Conservation (phyloP, 1,140 invertebrate genomes). For the Notospermus geniculatus region DNA sequence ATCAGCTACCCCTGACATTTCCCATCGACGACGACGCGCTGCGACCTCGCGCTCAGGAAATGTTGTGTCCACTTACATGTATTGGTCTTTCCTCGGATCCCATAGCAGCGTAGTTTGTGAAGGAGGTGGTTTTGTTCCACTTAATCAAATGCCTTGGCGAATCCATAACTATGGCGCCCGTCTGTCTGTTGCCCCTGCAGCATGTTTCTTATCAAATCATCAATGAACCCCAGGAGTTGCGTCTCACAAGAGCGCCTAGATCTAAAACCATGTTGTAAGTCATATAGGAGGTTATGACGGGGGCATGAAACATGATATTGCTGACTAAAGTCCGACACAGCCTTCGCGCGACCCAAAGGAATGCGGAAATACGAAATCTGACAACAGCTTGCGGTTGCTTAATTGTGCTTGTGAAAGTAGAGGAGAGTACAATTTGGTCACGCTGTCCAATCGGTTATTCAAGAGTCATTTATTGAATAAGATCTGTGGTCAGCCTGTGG, state of each 20-base stretch:
- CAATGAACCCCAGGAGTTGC: conserved; percentile 20
- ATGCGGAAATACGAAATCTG: no score
- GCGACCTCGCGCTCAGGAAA: conserved; percentile 15
- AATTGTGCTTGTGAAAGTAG: no score
- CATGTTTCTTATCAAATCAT: conserved; percentile 13
- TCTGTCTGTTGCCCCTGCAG: conserved; percentile 16
- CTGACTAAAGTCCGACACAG: no score
- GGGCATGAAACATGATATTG: conserved; percentile 18
- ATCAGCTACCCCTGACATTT: conserved; percentile 11
- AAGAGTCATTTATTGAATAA: no score
- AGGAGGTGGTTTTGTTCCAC: conserved; percentile 20
- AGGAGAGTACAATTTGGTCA: no score
- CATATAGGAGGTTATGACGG: conserved; percentile 21
- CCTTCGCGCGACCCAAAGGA: no score
- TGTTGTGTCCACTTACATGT: conserved; percentile 21
- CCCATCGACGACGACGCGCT: conserved; percentile 25
- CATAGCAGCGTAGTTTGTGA: conserved; percentile 20
- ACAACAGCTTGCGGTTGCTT: no score
- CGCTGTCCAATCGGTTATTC: no score
- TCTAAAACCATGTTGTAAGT: conserved; percentile 25
- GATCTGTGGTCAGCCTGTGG: no score
- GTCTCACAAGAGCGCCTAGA: conserved; percentile 19
- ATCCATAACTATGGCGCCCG: conserved; percentile 24
- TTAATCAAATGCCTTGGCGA: conserved; percentile 29
- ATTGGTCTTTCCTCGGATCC: conserved; percentile 16